Conservation (phyloP, 2,797 vertebrate genomes). For the Sarcophilus harrisii region DNA sequence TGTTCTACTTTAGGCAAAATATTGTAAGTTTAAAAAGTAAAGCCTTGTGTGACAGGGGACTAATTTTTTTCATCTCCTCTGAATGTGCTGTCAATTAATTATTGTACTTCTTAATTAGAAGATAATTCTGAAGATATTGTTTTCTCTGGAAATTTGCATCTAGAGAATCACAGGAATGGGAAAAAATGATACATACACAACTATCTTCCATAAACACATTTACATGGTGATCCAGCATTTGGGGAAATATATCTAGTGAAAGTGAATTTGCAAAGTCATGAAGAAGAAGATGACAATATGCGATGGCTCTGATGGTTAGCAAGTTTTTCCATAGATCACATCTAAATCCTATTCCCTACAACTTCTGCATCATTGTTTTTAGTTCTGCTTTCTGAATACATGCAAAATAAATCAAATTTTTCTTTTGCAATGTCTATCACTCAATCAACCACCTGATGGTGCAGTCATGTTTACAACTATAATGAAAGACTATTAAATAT, state of each 20-base stretch:
- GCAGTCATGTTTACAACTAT: not conserved
- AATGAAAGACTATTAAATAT: not conserved
- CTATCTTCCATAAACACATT: not conserved
- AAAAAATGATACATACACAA: not conserved
- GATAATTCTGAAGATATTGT: not conserved
- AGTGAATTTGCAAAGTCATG: not conserved
- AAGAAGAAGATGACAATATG: not conserved
- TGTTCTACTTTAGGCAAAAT: not conserved
- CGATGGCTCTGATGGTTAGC: not conserved
- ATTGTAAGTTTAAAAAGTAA: not conserved
- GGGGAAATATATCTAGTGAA: not conserved
- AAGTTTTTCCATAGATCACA: not conserved
- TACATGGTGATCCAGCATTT: not conserved
- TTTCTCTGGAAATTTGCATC: not conserved
- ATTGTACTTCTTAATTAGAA: not conserved
- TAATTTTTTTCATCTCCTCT: not conserved
- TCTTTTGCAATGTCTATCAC: not conserved
- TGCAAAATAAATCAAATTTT: not conserved
- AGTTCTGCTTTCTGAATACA: not conserved
- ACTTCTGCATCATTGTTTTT: not conserved
- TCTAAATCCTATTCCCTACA: not conserved
- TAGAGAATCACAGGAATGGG: not conserved
- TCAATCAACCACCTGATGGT: not conserved
- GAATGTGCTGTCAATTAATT: not conserved
- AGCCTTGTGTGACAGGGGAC: not conserved